Percentiles rank a stretch among this genome's conserved stretches.
Conservation (phyloP, 1,140 invertebrate species). For the Forficula auricularia region DNA sequence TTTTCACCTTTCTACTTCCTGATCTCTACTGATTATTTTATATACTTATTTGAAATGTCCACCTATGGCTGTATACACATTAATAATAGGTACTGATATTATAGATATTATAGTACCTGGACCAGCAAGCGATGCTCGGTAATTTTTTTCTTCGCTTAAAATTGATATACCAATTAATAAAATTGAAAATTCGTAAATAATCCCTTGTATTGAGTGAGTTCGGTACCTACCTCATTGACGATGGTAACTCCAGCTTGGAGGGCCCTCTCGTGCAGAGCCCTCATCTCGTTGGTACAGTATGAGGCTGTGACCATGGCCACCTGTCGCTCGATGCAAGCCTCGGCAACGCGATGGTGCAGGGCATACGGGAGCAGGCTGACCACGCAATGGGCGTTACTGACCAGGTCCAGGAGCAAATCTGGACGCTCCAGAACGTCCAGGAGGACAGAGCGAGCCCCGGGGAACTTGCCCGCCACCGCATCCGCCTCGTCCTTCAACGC, state of each 20-base stretch:
- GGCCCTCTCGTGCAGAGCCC: constrained; percentile 48
- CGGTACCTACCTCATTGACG: constrained; percentile 18
- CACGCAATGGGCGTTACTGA: constrained; percentile 57
- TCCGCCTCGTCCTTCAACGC: constrained; percentile 79
- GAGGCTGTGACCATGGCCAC: constrained; percentile 93
- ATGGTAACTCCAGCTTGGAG: constrained; percentile 20
- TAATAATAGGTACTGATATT: too few species aligned
- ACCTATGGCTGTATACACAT: too few species aligned
- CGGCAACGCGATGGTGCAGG: constrained; percentile 70
- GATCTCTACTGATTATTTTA: too few species aligned
- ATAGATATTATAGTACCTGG: not conserved
- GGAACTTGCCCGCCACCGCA: constrained; percentile 51
- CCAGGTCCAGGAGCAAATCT: constrained; percentile 50
- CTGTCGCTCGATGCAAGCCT: constrained; percentile 66
- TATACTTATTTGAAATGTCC: too few species aligned
- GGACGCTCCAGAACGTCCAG: constrained; percentile 59
- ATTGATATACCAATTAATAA: constrained; percentile 4
- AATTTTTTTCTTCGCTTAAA: constrained; percentile 2
- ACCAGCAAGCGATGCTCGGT: too few species aligned
- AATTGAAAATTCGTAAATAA: not conserved
- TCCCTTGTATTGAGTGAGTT: too few species aligned
- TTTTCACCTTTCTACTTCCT: too few species aligned
- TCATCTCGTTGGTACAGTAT: constrained; percentile 74
- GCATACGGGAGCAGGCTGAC: constrained; percentile 87
- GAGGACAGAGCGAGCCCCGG: constrained; percentile 62